phyloP scores from a whole-genome alignment of 2,888 invertebrate species.

The Gryllus longicercus region DNA sequence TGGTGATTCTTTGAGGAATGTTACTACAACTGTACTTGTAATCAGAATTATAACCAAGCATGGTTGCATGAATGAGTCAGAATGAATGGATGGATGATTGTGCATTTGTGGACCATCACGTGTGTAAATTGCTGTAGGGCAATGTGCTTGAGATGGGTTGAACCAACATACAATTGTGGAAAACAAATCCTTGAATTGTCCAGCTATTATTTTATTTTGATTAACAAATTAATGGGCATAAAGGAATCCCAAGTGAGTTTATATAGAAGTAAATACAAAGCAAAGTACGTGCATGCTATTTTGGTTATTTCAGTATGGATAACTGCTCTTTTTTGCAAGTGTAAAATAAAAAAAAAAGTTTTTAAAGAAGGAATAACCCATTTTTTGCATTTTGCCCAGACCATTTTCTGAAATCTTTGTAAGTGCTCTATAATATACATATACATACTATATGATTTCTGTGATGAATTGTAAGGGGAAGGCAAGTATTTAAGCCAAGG shows the following conservation, averaged over 20 bases:
- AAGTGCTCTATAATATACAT: slow-evolving; percentile 22
- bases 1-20: slow-evolving; percentile 34
- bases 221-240: neutral
- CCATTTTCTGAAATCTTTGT: slow-evolving; percentile 18
- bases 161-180: neutral
- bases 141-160: slow-evolving; percentile 10
- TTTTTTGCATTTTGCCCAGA: slow-evolving; percentile 28
- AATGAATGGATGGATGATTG: neutral
- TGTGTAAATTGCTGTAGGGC: neutral
- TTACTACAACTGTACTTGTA: slow-evolving; percentile 21
- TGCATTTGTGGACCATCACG: neutral
- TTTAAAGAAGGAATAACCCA: slow-evolving; percentile 23
- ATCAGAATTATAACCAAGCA: neutral
- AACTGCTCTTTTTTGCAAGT: slow-evolving; percentile 24
- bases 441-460: slow-evolving; percentile 33
- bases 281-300: neutral
- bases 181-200: neutral
- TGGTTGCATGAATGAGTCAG: neutral
- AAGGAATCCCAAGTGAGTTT: slow-evolving; percentile 4
- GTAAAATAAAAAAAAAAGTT: neutral
- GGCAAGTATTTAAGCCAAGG: neutral
- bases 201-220: neutral
- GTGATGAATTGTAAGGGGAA: slow-evolving; percentile 33
- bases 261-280: slow-evolving; percentile 21
- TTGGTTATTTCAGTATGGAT: slow-evolving; percentile 20